Evolutionary conservation across 2,113 vertebrate genomes (phyloP).

Genomic region (Oxygymnocypris stewartii): DNA sequence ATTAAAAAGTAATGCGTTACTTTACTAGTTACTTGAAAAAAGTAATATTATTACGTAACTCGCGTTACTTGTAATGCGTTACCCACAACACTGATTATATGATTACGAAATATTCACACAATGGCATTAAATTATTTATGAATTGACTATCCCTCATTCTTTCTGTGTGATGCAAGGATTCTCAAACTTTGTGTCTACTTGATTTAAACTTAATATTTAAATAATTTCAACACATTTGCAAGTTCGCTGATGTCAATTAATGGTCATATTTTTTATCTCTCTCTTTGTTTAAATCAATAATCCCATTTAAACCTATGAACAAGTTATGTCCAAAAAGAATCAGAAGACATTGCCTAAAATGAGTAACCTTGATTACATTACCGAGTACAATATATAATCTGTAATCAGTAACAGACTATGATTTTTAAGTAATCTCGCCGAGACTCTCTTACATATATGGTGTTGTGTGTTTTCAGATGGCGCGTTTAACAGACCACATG

Average conservation of each 20-base stretch:
- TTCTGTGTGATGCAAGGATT: no score
- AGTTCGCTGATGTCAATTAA: neutral
- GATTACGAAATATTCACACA: no score
- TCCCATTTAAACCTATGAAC: neutral
- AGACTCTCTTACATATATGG: neutral
- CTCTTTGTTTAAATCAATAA: neutral
- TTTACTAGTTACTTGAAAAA: no score
- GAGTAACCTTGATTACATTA: neutral
- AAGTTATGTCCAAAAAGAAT: neutral
- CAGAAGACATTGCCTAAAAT: no score
- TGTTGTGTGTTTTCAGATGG: conserved; percentile 74
- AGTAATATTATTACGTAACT: no score
- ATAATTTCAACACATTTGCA: neutral
- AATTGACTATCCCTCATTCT: no score
- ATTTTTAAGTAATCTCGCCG: neutral
- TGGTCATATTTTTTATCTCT: neutral
- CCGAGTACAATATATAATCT: neutral
- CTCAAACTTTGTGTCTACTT: neutral
- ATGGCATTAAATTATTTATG: no score
- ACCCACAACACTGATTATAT: no score
- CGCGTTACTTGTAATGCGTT: no score
- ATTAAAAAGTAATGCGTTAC: no score
- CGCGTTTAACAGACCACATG: conserved; percentile 81
- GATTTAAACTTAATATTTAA: neutral
- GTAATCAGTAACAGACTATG: neutral